Evolutionary conservation across 2,113 vertebrate genomes (phyloP).

Genomic region (Aramus guarauna): DNA sequence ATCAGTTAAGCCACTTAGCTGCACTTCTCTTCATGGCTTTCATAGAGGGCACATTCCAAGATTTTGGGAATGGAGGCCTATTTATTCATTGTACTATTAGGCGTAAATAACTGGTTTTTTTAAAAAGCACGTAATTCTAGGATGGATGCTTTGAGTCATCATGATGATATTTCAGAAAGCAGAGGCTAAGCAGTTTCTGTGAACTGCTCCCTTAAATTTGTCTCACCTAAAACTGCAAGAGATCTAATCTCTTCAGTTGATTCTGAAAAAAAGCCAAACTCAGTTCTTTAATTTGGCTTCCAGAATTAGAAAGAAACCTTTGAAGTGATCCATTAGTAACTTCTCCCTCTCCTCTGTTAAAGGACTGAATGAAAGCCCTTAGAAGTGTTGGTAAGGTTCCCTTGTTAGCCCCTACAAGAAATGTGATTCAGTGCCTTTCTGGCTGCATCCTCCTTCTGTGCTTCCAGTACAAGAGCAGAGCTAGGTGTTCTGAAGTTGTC

Average conservation of each 20-base stretch:
- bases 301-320: background rate
- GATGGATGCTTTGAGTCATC: background rate
- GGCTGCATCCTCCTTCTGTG: rapidly evolving
- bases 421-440: background rate
- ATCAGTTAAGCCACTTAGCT: background rate
- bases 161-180: background rate
- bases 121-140: background rate
- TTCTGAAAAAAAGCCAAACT: background rate
- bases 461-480: background rate
- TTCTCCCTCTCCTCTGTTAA: background rate
- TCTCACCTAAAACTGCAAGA: background rate
- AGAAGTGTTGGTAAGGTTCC: background rate
- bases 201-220: background rate
- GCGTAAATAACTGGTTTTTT: background rate
- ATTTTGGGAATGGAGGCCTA: background rate
- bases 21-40: background rate
- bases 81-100: background rate
- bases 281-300: background rate
- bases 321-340: background rate
- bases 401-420: background rate
- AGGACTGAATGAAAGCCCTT: background rate
- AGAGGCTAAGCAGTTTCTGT: background rate
- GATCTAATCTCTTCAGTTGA: background rate
- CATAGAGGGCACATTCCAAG: background rate
- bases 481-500: background rate